Evolutionary conservation across 2,113 vertebrate species (phyloP), one percentile per base, ranked within the genome.

Genomic region (Engystomops pustulosus): DNA sequence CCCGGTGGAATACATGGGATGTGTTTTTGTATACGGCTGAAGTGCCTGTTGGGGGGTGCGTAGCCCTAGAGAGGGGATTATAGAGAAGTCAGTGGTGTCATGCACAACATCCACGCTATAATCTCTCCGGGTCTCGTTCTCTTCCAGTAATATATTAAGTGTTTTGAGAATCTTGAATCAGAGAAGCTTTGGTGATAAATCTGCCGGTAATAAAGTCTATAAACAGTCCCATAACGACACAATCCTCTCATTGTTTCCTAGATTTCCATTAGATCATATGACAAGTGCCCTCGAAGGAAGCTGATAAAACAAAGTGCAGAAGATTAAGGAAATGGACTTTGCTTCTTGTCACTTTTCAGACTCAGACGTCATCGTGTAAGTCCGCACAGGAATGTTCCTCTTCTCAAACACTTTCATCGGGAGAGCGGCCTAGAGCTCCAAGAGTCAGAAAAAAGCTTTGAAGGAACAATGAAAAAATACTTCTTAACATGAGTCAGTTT

Each of bases 401-500:
- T 68, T 81, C 79, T n/a, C n/a, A 70, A 49, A 67, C n/a, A 38
- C 79, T 81, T 81, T 55, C 67, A 55, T 41, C 14, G 47, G 45
- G 25, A 38, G 23, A 55, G 45, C 27, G 36, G 34, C 65, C 18
- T 14, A 71, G 45, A 23, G 80, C 67, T 79, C 55, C 18, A 65
- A 70, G 89, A 87, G 80, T 84, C 81, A 86, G 90, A 89, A 84
- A 88, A 86, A 88, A 88, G 86, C 85, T 76, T 83, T 87, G 60
- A 90, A 86, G 82, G 77, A 87, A 86, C 74, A 89, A 86, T 86
- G 76, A 34, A 88, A 87, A 88, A 87, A 68, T 36, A 45, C 55
- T 89, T 87, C 85, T 81, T 72, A 85, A 86, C 88, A 90, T 79
- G 90, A 92, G 87, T 90, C 88, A 90, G 30, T 81, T 82, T 75